These are phyloP conservation scores for Neolamprologus hecqui DNA, from an alignment of 2,113 vertebrate species.

Conservation along the genomic window DNA sequence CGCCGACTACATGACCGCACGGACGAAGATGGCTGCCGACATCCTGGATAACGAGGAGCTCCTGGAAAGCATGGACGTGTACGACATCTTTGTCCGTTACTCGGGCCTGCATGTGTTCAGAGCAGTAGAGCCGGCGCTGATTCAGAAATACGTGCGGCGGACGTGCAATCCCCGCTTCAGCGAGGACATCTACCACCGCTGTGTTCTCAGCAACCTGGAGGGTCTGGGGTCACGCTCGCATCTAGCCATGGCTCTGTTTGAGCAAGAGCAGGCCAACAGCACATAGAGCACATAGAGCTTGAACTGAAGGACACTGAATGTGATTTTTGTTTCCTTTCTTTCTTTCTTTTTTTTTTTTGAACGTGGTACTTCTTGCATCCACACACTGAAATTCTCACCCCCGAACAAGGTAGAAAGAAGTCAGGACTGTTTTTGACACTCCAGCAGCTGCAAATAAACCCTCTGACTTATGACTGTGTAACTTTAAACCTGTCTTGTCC, in stretches of 20 bases:
- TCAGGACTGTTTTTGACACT: not conserved
- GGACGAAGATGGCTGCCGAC: constrained; percentile 83
- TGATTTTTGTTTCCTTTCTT: not conserved
- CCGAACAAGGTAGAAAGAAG: not conserved
- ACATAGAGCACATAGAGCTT: constrained; percentile 63
- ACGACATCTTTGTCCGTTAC: constrained; percentile 91
- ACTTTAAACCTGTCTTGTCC: not conserved
- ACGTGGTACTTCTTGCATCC: not conserved
- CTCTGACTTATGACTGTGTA: not conserved
- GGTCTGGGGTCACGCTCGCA: constrained; percentile 87
- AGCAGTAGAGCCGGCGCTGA: constrained; percentile 88
- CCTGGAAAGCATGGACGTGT: constrained; percentile 89
- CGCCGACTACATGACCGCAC: constrained; percentile 88
- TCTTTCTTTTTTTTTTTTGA: not conserved
- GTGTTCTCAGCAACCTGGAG: constrained; percentile 90
- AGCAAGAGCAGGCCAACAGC: constrained; percentile 95
- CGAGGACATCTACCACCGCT: constrained; percentile 91
- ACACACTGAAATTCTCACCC: not conserved
- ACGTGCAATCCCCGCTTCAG: constrained; percentile 87
- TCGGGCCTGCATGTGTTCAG: constrained; percentile 90
- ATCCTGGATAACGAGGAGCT: constrained; percentile 86
- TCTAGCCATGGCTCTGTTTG: constrained; percentile 87
- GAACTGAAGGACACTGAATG: not conserved
- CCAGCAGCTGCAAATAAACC: not conserved
- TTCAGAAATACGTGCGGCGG: constrained; percentile 83